These are phyloP conservation scores for Melanerpes formicivorus DNA, from an alignment of 2,113 vertebrate genomes.

Conservation along the genomic window DNA sequence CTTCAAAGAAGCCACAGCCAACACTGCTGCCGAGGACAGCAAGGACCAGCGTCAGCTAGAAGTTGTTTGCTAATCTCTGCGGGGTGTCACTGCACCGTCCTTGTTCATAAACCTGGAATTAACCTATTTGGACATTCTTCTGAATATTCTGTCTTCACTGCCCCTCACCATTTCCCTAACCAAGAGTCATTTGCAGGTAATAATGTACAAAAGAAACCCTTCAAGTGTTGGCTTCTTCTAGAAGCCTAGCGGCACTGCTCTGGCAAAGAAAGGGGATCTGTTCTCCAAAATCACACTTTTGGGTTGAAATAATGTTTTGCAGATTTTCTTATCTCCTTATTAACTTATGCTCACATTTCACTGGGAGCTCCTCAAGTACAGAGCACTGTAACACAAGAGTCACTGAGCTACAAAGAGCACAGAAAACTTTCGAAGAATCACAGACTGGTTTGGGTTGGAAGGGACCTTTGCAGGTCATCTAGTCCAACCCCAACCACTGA, in stretches of 20 bases:
- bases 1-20: not conserved
- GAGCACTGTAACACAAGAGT: not conserved
- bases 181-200: not conserved
- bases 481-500: too few relatives aligned
- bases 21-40: rapidly evolving
- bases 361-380: not conserved
- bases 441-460: too few relatives aligned
- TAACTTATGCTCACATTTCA: not conserved
- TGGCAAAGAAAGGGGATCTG: not conserved
- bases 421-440: not conserved
- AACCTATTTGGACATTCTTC: not conserved
- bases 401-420: not conserved
- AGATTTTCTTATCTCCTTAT: not conserved
- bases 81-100: not conserved
- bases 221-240: not conserved
- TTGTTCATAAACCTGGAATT: not conserved
- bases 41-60: not conserved
- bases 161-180: not conserved
- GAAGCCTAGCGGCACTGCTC: not conserved
- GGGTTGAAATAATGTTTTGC: not conserved
- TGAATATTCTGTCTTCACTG: not conserved
- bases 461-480: too few relatives aligned
- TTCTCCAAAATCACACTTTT: not conserved
- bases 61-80: not conserved
- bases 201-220: conserved; percentile 1